Evolutionary conservation across 2,888 invertebrate species (phyloP), one percentile per base, ranked within the genome.

Genomic region (Trissoscelio sp.): DNA sequence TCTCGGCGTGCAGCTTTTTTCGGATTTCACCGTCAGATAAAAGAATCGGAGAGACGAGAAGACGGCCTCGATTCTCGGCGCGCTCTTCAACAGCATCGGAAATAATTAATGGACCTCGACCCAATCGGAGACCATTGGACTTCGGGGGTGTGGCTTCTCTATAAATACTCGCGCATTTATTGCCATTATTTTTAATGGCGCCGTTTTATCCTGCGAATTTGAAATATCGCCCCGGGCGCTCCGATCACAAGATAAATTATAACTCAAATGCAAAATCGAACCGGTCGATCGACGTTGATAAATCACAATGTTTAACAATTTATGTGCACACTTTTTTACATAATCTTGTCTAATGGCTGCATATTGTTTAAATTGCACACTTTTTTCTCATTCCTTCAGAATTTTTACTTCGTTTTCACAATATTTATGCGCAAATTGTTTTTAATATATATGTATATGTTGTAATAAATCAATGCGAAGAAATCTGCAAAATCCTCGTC

Each of bases 21-120:
- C 16, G 12, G n/a, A n/a, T n/a, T n/a, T n/a, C 16, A 34, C 2
- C 2, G 11, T 11, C 16, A 20, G 31, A 20, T 11, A 24, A 37
- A 58, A 57, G 53, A 69, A 42, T 57, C 24, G 66, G 44, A n/a
- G n/a, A n/a, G n/a, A 67, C 48, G 60, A 79, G 75, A 79, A 58
- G 69, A 48, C 74, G 70, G 73, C 85, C 83, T 83, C 82, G 72
- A 82, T 86, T 83, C 75, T 64, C 62, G 18, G 44, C 34, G 57
- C 46, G 55, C 39, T 57, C 44, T 28, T 75, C 64, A 42, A 37
- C 74, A 77, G 75, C 78, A 85, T 87, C 81, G 82, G 57, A 84
- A 85, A 88, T 88, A 88, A 88, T 88, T 88, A 88, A 89, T 88
- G 86, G 85, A 79, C 80, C 79, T 83, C 81, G 78, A 83, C 73